Evolutionary conservation across 2,113 vertebrate genomes (phyloP).

Genomic region (Gobius niger): DNA sequence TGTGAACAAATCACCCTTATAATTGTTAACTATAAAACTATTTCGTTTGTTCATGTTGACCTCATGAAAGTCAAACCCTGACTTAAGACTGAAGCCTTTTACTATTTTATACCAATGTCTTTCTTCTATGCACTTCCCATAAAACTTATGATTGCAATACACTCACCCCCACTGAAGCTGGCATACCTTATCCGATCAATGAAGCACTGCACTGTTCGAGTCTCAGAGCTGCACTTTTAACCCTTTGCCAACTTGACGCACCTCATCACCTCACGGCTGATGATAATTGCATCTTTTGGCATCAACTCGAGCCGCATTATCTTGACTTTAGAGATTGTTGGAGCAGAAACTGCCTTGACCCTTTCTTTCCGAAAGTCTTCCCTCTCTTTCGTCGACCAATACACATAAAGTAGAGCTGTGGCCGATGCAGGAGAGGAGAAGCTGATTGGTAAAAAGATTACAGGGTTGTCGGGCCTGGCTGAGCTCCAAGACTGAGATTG

Average conservation of each 20-base stretch:
- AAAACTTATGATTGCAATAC: no score
- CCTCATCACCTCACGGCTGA: slow-evolving; percentile 37
- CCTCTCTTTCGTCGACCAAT: slow-evolving; percentile 5
- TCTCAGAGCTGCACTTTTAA: slow-evolving; percentile 31
- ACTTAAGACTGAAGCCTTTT: no score
- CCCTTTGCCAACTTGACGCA: slow-evolving; percentile 21
- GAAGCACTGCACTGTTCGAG: slow-evolving; percentile 26
- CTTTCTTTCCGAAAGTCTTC: slow-evolving; percentile 26
- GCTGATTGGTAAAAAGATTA: slow-evolving; percentile 68
- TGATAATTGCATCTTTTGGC: slow-evolving; percentile 53
- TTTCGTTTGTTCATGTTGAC: no score
- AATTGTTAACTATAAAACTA: no score
- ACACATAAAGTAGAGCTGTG: slow-evolving; percentile 23
- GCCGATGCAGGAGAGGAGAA: slow-evolving; percentile 21
- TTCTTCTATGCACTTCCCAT: background rate
- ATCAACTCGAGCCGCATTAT: slow-evolving; percentile 34
- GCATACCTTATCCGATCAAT: slow-evolving; percentile 22
- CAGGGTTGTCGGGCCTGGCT: slow-evolving; percentile 49
- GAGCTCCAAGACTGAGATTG: slow-evolving; percentile 46
- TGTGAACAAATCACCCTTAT: no score
- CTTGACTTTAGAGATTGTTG: slow-evolving; percentile 39
- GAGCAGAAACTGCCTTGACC: slow-evolving; percentile 40
- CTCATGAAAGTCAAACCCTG: no score
- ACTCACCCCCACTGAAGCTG: background rate
- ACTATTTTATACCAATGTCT: background rate